Conservation (phyloP, 1,140 invertebrate genomes). For the Aphelenchoides besseyi region DNA sequence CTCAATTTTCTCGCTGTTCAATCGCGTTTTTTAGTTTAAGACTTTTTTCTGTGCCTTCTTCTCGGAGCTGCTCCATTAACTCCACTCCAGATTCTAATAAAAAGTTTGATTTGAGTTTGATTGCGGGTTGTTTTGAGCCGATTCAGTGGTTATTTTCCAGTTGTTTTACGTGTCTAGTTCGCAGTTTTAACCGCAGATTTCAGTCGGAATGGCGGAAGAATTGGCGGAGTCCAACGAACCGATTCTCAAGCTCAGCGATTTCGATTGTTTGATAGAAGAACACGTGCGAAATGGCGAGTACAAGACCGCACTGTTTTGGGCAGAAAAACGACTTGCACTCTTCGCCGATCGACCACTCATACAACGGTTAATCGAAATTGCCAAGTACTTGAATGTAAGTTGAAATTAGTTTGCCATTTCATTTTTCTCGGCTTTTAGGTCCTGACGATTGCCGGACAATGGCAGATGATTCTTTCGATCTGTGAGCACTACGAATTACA, state of each 20-base stretch:
- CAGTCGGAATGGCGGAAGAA: background rate
- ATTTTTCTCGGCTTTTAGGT: conserved; percentile 25
- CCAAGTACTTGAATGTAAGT: conserved; percentile 39
- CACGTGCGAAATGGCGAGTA: conserved; percentile 44
- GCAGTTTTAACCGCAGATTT: background rate
- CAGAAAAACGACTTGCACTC: conserved; percentile 44
- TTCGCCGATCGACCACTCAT: conserved; percentile 21
- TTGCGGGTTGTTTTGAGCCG: no score
- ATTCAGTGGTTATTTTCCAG: background rate
- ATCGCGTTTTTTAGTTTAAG: no score
- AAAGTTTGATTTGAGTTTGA: no score
- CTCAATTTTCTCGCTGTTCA: no score
- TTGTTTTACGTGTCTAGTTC: background rate
- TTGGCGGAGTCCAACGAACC: background rate
- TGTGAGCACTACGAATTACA: conserved; percentile 36
- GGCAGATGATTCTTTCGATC: conserved; percentile 46
- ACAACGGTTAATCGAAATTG: conserved; percentile 43
- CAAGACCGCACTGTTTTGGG: conserved; percentile 45
- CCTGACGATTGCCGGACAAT: conserved; percentile 39
- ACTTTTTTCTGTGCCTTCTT: no score
- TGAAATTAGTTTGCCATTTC: conserved; percentile 3
- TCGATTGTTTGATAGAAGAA: conserved; percentile 36
- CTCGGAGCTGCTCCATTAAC: no score
- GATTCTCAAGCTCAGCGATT: conserved; percentile 23
- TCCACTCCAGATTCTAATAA: no score